A percentile compares a stretch with the other conserved stretches of the same genome.
These are phyloP conservation scores for Chelonus formosanus DNA, from an alignment of 2,888 invertebrate genomes.

Conservation along the genomic window DNA sequence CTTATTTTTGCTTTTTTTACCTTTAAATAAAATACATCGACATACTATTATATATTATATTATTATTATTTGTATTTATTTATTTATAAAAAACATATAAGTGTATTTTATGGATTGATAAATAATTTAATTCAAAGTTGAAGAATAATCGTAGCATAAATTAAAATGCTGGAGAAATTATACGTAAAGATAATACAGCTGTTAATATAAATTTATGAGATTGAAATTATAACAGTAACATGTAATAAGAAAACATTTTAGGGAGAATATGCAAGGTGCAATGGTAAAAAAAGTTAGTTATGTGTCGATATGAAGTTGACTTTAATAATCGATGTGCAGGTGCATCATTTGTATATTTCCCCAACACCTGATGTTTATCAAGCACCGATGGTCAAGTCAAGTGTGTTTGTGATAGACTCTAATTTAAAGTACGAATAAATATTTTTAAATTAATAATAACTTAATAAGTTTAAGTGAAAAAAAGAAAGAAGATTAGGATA, in stretches of 20 bases:
- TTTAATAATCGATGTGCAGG: conserved; percentile 43
- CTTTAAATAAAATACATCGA: conserved; percentile 17
- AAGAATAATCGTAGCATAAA: no score
- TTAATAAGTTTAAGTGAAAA: no score
- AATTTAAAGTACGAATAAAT: no score
- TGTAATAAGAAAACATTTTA: conserved; percentile 41
- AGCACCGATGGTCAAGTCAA: background rate
- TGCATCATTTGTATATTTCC: conserved; percentile 36
- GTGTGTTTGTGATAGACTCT: background rate
- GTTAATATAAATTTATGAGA: conserved; percentile 33
- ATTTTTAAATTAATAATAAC: no score
- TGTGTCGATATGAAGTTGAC: conserved; percentile 29
- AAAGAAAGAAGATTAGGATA: no score
- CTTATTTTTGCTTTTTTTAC: conserved; percentile 31
- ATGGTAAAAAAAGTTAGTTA: conserved; percentile 27
- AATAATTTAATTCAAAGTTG: no score
- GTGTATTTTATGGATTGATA: no score
- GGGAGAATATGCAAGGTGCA: conserved; percentile 44
- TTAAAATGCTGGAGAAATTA: background rate
- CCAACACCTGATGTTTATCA: conserved; percentile 37
- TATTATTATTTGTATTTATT: conserved; percentile 3
- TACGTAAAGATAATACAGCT: background rate
- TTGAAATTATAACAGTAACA: conserved; percentile 45
- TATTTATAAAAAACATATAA: no score
- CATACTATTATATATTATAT: background rate